These are phyloP conservation scores for Triops longicaudatus DNA, from an alignment of 1,140 invertebrate species.

Conservation along the genomic window DNA sequence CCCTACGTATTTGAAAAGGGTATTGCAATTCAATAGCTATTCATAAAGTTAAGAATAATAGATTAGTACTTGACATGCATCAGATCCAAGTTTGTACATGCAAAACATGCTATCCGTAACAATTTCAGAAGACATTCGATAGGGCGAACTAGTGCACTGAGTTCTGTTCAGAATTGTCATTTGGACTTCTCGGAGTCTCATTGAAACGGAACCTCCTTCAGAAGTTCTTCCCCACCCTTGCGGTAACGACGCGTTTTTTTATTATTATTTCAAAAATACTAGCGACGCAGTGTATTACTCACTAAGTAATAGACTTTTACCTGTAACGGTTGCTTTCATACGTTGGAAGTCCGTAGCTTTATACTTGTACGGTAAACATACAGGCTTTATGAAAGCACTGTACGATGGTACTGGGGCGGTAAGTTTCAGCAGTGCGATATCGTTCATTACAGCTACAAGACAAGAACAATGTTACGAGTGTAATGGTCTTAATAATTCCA, in stretches of 20 bases:
- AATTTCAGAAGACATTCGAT: not conserved
- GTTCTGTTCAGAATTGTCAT: slow-evolving; percentile 17
- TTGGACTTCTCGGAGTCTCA: slow-evolving; percentile 1
- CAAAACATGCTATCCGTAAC: slow-evolving; percentile 26
- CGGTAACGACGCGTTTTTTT: not conserved
- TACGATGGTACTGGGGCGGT: slow-evolving; percentile 27
- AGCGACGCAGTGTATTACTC: not conserved
- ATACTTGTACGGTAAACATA: slow-evolving; percentile 28
- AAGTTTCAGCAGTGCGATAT: slow-evolving; percentile 30
- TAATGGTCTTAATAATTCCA: not conserved
- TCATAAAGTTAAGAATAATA: not conserved
- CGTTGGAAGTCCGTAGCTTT: not conserved
- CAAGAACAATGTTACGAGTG: not conserved
- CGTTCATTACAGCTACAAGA: slow-evolving; percentile 22
- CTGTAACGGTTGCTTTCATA: slow-evolving; percentile 9
- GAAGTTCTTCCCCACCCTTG: slow-evolving; percentile 20
- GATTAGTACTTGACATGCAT: slow-evolving; percentile 23
- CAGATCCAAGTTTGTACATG: slow-evolving; percentile 16
- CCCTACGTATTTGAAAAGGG: too few relatives aligned
- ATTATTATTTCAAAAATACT: not conserved
- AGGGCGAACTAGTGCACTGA: slow-evolving; percentile 17
- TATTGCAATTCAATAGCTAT: not conserved
- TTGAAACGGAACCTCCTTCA: slow-evolving; percentile 9
- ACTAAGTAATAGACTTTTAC: not conserved
- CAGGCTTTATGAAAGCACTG: slow-evolving; percentile 21